Evolutionary conservation across 2,113 vertebrate genomes (phyloP).

Genomic region (Diadophis punctatus): DNA sequence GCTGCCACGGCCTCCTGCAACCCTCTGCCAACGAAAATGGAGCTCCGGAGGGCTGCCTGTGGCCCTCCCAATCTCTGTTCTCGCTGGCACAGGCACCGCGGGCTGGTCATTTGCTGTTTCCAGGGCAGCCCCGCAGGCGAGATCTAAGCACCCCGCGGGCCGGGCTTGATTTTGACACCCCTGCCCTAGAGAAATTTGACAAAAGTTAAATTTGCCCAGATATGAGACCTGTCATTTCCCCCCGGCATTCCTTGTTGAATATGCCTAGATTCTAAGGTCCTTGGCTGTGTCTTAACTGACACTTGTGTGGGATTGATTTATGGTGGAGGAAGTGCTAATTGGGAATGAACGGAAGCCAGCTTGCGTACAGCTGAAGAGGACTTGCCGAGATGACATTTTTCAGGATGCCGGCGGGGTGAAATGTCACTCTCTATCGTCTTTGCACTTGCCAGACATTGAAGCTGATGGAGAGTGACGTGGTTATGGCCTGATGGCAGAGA

Average conservation of each 20-base stretch:
- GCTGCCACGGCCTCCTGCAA: too few species aligned
- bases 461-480: conserved; percentile 49
- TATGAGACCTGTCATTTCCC: neutral
- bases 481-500: conserved; percentile 23
- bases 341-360: conserved; percentile 43
- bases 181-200: neutral
- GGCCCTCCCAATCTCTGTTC: too few species aligned
- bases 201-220: neutral
- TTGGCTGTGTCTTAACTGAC: neutral
- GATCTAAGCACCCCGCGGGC: too few species aligned
- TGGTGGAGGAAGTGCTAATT: neutral
- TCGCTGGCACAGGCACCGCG: too few species aligned
- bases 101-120: too few species aligned
- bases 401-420: conserved; percentile 50
- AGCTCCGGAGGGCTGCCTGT: too few species aligned
- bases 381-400: conserved; percentile 40
- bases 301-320: rapidly evolving
- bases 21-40: too few species aligned
- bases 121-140: too few species aligned
- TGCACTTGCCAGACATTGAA: conserved; percentile 42
- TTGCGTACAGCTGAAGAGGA: conserved; percentile 9
- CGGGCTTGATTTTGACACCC: too few species aligned
- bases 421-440: conserved; percentile 47
- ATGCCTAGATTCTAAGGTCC: neutral
- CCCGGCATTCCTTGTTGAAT: neutral